Evolutionary conservation across 1,140 invertebrate genomes (phyloP).

Genomic region (Cydia strobilella): DNA sequence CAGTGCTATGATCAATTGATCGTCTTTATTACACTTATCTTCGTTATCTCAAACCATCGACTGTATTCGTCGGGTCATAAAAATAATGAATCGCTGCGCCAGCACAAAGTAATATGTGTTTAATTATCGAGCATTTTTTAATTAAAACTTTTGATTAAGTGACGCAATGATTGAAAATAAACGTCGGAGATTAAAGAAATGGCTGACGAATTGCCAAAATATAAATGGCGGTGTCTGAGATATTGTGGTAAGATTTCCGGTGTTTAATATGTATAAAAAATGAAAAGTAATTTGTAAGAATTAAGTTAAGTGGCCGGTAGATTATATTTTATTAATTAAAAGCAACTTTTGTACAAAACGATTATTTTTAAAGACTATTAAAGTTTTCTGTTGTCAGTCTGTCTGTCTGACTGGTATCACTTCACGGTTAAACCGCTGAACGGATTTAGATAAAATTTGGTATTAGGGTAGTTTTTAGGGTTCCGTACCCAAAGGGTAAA

Average conservation of each 20-base stretch:
- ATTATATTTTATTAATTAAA: slow-evolving; percentile 10
- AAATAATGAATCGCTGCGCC: slow-evolving; percentile 9
- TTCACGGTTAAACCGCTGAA: too few relatives aligned
- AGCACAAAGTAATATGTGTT: slow-evolving; percentile 14
- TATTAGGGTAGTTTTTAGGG: too few relatives aligned
- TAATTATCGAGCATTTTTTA: slow-evolving; percentile 21
- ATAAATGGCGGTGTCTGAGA: neutral
- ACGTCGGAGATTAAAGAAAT: neutral
- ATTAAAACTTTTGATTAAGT: slow-evolving; percentile 26
- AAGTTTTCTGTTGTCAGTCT: too few relatives aligned
- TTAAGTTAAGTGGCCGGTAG: neutral
- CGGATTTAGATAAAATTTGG: too few relatives aligned
- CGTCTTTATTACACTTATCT: neutral
- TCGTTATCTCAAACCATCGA: slow-evolving; percentile 20
- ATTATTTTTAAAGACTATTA: too few relatives aligned
- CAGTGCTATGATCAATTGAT: neutral
- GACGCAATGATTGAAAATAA: slow-evolving; percentile 28
- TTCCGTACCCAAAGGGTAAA: too few relatives aligned
- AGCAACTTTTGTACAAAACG: too few relatives aligned
- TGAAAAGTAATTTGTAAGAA: too few relatives aligned
- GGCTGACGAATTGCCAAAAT: slow-evolving; percentile 7
- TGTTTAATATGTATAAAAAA: neutral
- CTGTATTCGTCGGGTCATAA: slow-evolving; percentile 6
- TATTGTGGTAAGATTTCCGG: neutral
- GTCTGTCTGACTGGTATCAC: too few relatives aligned